Percentiles rank a stretch among this genome's conserved stretches.
Evolutionary conservation across 2,797 vertebrate genomes (phyloP).

Genomic region (Hydrophis major): DNA sequence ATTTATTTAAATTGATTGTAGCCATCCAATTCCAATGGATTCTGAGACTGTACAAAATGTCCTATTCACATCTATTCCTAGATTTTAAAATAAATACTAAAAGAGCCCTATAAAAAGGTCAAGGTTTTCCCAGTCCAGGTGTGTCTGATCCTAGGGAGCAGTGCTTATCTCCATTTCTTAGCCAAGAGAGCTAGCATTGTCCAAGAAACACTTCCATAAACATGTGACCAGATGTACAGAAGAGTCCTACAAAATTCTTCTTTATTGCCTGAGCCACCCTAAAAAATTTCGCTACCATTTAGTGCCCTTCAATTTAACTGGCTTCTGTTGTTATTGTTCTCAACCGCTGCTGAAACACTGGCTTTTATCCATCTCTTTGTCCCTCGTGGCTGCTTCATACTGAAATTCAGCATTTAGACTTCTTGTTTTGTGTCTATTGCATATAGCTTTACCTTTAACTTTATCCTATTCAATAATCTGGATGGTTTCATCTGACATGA

Average conservation of each 20-base stretch:
- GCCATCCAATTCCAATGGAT: not conserved
- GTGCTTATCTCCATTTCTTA: too few species aligned
- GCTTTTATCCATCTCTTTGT: not conserved
- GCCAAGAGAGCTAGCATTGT: not conserved
- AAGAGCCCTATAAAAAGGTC: not conserved
- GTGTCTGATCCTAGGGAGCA: not conserved
- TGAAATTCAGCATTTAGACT: not conserved
- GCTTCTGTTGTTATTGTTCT: not conserved
- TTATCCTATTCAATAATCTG: not conserved
- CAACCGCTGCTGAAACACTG: not conserved
- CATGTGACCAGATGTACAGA: not conserved
- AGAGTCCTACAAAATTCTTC: not conserved
- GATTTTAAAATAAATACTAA: not conserved
- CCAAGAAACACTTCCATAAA: too few species aligned
- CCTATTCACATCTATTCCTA: not conserved
- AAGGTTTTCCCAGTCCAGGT: too few species aligned
- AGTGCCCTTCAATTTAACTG: not conserved
- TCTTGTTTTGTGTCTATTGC: not conserved
- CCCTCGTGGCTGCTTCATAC: not conserved
- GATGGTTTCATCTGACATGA: not conserved
- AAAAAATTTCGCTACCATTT: not conserved
- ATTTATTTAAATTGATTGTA: not conserved
- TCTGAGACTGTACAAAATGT: not conserved
- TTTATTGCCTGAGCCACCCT: not conserved
- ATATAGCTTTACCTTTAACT: not conserved